These are phyloP conservation scores for Fregetta grallaria DNA, from an alignment of 2,113 vertebrate species.

Conservation along the genomic window DNA sequence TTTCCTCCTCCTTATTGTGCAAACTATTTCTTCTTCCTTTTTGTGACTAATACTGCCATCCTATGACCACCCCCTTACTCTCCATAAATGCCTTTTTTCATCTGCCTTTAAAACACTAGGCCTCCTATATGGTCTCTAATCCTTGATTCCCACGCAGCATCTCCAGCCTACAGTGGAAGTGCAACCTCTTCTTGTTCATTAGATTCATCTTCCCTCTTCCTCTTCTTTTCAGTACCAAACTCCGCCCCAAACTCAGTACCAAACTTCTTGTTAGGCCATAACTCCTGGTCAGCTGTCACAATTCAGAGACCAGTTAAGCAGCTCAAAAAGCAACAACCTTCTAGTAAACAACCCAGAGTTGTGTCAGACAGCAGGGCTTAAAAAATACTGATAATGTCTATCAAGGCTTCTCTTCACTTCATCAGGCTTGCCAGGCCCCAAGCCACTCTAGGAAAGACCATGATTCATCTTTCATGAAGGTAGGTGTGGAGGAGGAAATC, in stretches of 20 bases:
- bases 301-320: background rate
- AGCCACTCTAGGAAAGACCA: background rate
- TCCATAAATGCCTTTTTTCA: background rate
- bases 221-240: background rate
- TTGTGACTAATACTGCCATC: background rate
- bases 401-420: background rate
- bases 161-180: background rate
- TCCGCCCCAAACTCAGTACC: background rate
- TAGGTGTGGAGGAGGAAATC: background rate
- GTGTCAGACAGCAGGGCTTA: background rate
- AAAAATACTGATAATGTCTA: background rate
- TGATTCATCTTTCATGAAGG: background rate
- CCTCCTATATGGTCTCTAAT: background rate
- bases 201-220: background rate
- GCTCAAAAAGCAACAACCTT: background rate
- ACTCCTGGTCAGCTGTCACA: background rate
- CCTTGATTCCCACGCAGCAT: background rate
- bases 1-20: background rate
- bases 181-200: background rate
- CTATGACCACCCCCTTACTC: background rate
- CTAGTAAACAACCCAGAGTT: background rate
- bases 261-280: background rate
- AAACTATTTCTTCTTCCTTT: background rate
- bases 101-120: background rate
- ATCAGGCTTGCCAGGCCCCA: background rate